Conservation (phyloP, 2,113 vertebrate genomes). For the Channa maculata region DNA sequence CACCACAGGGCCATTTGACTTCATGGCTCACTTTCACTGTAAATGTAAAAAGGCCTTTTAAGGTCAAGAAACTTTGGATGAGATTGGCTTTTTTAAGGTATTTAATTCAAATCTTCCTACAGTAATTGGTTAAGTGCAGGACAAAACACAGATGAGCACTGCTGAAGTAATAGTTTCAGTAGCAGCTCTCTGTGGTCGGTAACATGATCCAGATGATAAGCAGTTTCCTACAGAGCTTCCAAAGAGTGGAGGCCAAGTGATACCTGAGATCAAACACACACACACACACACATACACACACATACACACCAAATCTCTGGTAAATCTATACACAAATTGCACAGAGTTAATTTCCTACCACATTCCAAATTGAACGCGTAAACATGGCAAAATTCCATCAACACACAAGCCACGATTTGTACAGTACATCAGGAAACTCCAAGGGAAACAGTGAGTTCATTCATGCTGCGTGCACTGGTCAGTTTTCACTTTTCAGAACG, state of each 20-base stretch:
- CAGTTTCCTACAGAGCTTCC: conserved; percentile 43
- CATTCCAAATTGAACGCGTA: conserved; percentile 7
- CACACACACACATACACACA: conserved; percentile 13
- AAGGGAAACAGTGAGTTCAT: not conserved
- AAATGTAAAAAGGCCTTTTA: not conserved
- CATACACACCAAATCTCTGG: not conserved
- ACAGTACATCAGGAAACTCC: not conserved
- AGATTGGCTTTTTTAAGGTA: not conserved
- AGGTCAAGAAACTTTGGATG: not conserved
- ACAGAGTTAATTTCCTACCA: not conserved
- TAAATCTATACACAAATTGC: not conserved
- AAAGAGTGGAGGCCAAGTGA: conserved; percentile 32
- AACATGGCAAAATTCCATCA: conserved; percentile 9
- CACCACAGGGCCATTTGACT: not conserved
- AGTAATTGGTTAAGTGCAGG: too few species aligned
- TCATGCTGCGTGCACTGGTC: not conserved
- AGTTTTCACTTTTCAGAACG: not conserved
- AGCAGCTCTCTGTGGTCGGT: conserved; percentile 17
- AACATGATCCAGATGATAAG: conserved; percentile 46
- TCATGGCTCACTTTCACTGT: conserved; percentile 12
- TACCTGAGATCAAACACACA: conserved; percentile 37
- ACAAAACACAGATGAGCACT: not conserved
- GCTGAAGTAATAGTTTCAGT: conserved; percentile 23
- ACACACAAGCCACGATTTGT: not conserved
- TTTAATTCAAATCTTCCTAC: too few species aligned